phyloP scores from a whole-genome alignment of 2,888 invertebrate genomes.

The Torymus tubicola region DNA sequence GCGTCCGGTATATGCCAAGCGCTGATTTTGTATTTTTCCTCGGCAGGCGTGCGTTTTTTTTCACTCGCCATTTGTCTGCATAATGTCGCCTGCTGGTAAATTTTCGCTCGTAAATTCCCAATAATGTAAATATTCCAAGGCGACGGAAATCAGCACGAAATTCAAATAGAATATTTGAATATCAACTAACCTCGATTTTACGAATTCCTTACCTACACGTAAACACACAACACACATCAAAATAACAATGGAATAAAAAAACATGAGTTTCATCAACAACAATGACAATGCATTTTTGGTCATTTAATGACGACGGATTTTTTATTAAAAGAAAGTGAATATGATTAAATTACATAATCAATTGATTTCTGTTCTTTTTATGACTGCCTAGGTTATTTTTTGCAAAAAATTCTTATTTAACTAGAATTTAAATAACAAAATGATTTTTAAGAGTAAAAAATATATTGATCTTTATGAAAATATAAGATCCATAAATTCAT shows the following conservation, averaged over 20 bases:
- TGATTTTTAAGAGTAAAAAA: no score
- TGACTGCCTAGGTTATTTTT: no score
- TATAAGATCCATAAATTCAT: no score
- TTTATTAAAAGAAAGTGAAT: no score
- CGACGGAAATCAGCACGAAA: conserved; percentile 46
- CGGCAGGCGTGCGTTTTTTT: not conserved
- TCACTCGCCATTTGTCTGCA: conserved; percentile 36
- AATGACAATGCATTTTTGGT: not conserved
- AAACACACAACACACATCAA: not conserved
- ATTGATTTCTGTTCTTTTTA: no score
- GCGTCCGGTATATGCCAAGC: not conserved
- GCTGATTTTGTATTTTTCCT: conserved; percentile 41
- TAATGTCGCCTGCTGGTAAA: conserved; percentile 25
- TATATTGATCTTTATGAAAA: no score
- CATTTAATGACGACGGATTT: not conserved
- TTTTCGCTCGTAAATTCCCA: conserved; percentile 42
- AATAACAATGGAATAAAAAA: conserved; percentile 11
- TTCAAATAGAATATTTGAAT: conserved; percentile 51
- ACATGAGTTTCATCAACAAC: conserved; percentile 9
- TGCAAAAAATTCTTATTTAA: no score
- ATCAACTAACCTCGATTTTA: conserved; percentile 37
- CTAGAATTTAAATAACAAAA: no score
- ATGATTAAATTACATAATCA: no score
- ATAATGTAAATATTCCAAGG: conserved; percentile 50
- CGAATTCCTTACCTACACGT: conserved; percentile 27